These are phyloP conservation scores for Nyleta sp. DNA, from an alignment of 2,888 invertebrate genomes.

Conservation along the genomic window DNA sequence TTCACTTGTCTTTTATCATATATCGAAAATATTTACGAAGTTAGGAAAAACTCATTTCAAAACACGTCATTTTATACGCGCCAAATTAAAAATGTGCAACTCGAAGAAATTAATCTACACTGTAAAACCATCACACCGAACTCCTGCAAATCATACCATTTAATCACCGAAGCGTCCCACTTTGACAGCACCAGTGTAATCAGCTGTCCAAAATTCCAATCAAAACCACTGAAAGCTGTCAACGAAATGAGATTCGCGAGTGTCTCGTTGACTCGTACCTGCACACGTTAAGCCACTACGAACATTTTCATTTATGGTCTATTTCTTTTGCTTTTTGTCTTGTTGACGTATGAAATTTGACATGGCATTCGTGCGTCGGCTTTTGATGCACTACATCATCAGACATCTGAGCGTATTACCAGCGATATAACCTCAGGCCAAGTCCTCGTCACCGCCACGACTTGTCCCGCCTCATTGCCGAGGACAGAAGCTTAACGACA, in stretches of 20 bases:
- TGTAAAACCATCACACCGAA: too few species aligned
- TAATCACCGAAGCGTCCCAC: too few species aligned
- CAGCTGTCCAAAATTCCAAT: conserved; percentile 8
- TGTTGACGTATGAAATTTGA: conserved; percentile 78
- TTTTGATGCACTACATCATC: conserved; percentile 69
- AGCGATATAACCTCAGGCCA: conserved; percentile 28
- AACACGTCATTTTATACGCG: too few species aligned
- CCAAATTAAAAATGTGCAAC: too few species aligned
- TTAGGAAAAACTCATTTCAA: too few species aligned
- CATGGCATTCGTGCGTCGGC: conserved; percentile 72
- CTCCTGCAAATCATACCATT: too few species aligned
- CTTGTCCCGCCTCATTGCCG: conserved; percentile 26
- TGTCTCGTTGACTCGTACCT: conserved; percentile 26
- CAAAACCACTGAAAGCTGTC: conserved; percentile 28
- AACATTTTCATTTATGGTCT: conserved; percentile 48
- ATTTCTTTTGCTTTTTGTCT: conserved; percentile 73
- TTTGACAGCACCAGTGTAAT: too few species aligned
- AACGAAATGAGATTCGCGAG: conserved; percentile 18
- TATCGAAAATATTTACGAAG: too few species aligned
- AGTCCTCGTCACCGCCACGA: conserved; percentile 11
- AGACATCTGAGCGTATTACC: conserved; percentile 42
- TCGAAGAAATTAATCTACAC: too few species aligned
- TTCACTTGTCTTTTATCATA: too few species aligned
- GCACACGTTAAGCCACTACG: conserved; percentile 2
- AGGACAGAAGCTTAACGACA: conserved; percentile 46